Evolutionary conservation across 1,140 invertebrate genomes (phyloP).

Genomic region (Rhyacophila brunnea): DNA sequence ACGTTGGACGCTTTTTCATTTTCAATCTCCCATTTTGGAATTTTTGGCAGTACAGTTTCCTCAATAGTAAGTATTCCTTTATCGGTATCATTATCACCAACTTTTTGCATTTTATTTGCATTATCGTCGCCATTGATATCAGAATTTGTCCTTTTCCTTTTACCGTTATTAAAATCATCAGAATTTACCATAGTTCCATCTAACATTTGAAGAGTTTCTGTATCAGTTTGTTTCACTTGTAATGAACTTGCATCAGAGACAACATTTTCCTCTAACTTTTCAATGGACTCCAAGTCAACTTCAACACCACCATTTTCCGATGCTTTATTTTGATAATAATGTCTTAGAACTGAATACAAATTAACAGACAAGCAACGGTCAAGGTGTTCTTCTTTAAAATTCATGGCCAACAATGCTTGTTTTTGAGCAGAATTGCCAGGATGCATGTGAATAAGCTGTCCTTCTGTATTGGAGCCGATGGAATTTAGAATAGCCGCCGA

Average conservation of each 20-base stretch:
- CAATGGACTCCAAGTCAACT: conserved; percentile 14
- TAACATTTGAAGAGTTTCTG: no score
- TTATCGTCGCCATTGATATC: background rate
- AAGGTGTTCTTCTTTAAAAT: conserved; percentile 66
- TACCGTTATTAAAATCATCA: no score
- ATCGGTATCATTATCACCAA: conserved; percentile 29
- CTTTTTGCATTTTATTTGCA: background rate
- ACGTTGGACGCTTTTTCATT: conserved; percentile 61
- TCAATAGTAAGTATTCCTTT: conserved; percentile 34
- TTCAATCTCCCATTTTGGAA: conserved; percentile 62
- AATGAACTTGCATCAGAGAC: no score
- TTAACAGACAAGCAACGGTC: conserved; percentile 68
- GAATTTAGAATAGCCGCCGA: conserved; percentile 77
- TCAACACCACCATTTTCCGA: conserved; percentile 35
- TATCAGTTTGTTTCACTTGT: no score
- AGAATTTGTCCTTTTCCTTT: no score
- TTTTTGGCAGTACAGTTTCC: background rate
- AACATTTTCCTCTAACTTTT: no score
- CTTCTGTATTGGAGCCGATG: conserved; percentile 63
- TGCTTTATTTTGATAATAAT: conserved; percentile 59
- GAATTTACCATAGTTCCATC: no score
- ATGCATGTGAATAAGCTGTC: conserved; percentile 73
- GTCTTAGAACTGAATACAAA: conserved; percentile 68
- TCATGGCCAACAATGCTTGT: conserved; percentile 74
- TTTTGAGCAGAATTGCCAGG: conserved; percentile 76